A percentile compares a stretch with the other conserved stretches of the same genome.
Conservation (phyloP, 2,113 vertebrate species). For the Scatophagus argus region DNA sequence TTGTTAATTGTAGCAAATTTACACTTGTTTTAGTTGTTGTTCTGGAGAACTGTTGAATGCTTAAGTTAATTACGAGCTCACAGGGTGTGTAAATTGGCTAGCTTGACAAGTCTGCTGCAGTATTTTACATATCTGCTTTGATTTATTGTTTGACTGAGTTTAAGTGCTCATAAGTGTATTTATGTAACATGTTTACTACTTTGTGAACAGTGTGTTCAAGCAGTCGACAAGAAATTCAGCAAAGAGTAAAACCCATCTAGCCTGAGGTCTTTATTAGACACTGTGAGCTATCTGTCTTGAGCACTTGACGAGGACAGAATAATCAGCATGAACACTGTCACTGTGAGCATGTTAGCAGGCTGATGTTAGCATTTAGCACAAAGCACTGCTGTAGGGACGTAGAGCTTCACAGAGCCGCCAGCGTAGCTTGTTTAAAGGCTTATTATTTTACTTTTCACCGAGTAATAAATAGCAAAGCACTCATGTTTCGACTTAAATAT, state of each 20-base stretch:
- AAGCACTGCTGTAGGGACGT: neutral
- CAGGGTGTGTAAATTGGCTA: neutral
- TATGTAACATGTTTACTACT: neutral
- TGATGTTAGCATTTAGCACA: constrained; percentile 9
- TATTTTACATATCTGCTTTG: neutral
- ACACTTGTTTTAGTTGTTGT: neutral
- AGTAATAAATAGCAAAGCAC: constrained; percentile 15
- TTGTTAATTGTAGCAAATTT: neutral
- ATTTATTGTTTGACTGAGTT: too few relatives aligned
- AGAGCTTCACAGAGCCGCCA: neutral
- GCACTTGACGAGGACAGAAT: too few relatives aligned
- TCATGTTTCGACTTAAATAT: neutral
- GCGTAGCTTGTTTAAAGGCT: neutral
- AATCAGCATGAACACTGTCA: neutral
- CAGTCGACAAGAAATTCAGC: too few relatives aligned
- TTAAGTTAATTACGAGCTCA: neutral
- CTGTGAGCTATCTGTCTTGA: neutral
- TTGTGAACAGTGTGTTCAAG: too few relatives aligned
- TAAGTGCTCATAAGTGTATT: neutral
- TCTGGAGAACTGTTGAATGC: neutral
- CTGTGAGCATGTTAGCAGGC: neutral
- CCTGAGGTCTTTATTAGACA: neutral
- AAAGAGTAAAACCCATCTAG: too few relatives aligned
- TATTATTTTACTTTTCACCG: neutral
- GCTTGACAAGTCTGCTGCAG: neutral